A percentile compares a stretch with the other conserved stretches of the same genome.
Evolutionary conservation across 2,888 invertebrate genomes (phyloP).

Genomic region (Loripinus fragilis): DNA sequence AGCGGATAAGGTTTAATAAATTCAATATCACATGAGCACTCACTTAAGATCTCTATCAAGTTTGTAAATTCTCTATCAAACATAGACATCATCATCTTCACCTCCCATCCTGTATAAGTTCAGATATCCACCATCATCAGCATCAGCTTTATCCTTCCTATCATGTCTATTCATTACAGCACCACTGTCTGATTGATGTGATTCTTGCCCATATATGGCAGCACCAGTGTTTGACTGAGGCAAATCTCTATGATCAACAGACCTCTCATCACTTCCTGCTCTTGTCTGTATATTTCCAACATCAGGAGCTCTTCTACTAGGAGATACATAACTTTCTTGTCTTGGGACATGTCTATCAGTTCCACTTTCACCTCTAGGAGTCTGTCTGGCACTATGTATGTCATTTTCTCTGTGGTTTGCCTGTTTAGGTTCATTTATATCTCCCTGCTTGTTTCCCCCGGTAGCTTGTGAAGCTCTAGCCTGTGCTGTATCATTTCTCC

Average conservation of each 20-base stretch:
- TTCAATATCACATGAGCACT: no score
- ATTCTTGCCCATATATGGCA: neutral
- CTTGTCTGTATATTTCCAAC: neutral
- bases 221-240: neutral
- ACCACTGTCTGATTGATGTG: neutral
- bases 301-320: neutral
- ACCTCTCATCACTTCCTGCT: neutral
- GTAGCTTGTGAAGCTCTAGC: neutral
- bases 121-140: neutral
- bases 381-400: neutral
- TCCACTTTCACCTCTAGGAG: neutral
- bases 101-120: conserved; percentile 25
- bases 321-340: neutral
- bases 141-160: neutral
- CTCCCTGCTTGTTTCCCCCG: neutral
- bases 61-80: no score
- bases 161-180: neutral
- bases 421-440: neutral
- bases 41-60: no score
- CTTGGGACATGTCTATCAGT: neutral
- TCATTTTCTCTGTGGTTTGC: neutral
- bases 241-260: no score
- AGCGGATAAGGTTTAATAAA: no score
- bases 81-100: conserved; percentile 38
- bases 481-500: neutral